Evolutionary conservation across 2,113 vertebrate species (phyloP), one percentile per base, ranked within the genome.

Genomic region (Pyrgilauda ruficollis): DNA sequence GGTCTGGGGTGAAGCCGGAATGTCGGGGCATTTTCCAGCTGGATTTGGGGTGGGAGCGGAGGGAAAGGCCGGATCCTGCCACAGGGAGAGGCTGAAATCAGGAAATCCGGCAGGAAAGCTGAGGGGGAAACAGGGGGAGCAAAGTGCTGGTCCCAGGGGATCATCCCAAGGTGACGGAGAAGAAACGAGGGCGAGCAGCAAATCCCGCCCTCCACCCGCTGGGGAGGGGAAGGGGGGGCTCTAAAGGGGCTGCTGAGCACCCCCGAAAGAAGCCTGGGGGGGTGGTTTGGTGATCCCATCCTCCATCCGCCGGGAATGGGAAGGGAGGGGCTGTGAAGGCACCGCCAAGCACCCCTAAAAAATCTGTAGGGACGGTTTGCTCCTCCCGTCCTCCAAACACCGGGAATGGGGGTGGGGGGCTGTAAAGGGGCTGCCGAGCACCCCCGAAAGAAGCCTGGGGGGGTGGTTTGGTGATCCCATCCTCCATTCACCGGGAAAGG

Each of bases 191-290:
- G 24, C 2, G 72, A 75, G 67, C 26, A 3, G 80, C 44, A 55
- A 13, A 24, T 35, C 39, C 75, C 4, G 0, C 8, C 9, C 53
- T 53, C 27, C 20, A 0, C 7, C 17, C 1, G 2, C 22, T 0
- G 12, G 50, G 59, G 21, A 39, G 2, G 64, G 77, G 28, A 15
- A 5, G 22, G 16, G 24, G 47, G 12, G 41, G 49, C 24, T 18
- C 13, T 0, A 43, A 6, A 37, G 50, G 43, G 8, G 59, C 58
- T 22, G 67, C 35, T 5, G 35, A 58, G 74, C 47, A 9, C 30
- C 52, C 39, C 62, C 3, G 0, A 3, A 9, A 8, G 10, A 7
- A 6, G 1, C 31, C 62, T 2, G 70, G 0, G 24, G 39, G 9
- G n/a, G 4, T 8, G 69, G 26, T 35, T 62, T 12, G n/a, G 5